Percentiles rank a stretch among this genome's conserved stretches.
Conservation (phyloP, 2,888 invertebrate genomes). For the Bhutanitis thaidina region DNA sequence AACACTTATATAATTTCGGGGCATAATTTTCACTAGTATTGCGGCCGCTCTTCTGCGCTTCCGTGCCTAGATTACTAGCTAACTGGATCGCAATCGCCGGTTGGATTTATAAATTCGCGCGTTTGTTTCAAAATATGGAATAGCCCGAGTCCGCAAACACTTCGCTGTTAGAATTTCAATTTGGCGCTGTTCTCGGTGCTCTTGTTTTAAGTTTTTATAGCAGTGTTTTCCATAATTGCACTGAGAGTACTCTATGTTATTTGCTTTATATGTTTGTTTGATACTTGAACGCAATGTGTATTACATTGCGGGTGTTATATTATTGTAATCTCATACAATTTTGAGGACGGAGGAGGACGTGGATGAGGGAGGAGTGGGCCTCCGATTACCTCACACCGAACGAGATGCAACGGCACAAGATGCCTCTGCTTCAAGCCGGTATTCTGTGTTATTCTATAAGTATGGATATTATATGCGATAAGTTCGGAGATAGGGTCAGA, state of each 20-base stretch:
- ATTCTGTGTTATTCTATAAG: too few species aligned
- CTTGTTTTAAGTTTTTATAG: slow-evolving; percentile 13
- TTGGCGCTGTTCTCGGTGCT: slow-evolving; percentile 1
- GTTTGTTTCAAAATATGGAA: slow-evolving; percentile 11
- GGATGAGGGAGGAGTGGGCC: too few species aligned
- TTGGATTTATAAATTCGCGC: slow-evolving; percentile 16
- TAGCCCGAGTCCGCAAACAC: slow-evolving; percentile 9
- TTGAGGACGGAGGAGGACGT: too few species aligned
- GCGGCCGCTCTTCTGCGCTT: slow-evolving; percentile 4
- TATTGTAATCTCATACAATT: too few species aligned
- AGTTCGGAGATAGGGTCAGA: too few species aligned
- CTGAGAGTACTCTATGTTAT: background rate
- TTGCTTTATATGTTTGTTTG: background rate
- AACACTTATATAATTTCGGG: slow-evolving; percentile 7
- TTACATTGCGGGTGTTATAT: too few species aligned
- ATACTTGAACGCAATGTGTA: too few species aligned
- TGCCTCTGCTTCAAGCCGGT: too few species aligned
- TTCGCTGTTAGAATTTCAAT: slow-evolving; percentile 18
- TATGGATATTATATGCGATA: too few species aligned
- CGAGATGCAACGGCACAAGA: too few species aligned
- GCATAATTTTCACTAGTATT: slow-evolving; percentile 3
- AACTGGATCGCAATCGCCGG: slow-evolving; percentile 11
- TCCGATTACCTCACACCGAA: too few species aligned
- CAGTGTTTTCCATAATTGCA: slow-evolving; percentile 11
- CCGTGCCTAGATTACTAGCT: slow-evolving; percentile 11